These are phyloP conservation scores for Masnerella sp. DNA, from an alignment of 2,888 invertebrate genomes.

Conservation along the genomic window DNA sequence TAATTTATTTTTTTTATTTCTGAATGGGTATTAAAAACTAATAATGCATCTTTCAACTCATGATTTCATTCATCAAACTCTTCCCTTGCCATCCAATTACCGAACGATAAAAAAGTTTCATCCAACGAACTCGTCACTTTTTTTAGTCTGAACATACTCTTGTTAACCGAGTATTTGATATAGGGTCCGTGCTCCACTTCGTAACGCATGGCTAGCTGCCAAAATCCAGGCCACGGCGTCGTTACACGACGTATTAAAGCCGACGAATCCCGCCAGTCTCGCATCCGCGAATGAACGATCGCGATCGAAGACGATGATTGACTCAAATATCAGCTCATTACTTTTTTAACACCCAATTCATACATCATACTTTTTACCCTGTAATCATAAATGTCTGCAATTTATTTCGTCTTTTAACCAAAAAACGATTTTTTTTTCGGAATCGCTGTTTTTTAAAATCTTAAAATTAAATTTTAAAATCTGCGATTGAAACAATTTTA, in stretches of 20 bases:
- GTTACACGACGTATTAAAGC: slow-evolving; percentile 40
- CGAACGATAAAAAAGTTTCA: slow-evolving; percentile 16
- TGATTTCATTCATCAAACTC: slow-evolving; percentile 18
- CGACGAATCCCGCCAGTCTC: slow-evolving; percentile 23
- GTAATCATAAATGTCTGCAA: no score
- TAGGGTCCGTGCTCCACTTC: slow-evolving; percentile 37
- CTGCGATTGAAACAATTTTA: no score
- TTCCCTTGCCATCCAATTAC: slow-evolving; percentile 18
- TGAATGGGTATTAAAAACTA: no score
- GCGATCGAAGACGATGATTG: slow-evolving; percentile 25
- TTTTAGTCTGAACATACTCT: slow-evolving; percentile 26
- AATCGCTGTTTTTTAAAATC: no score
- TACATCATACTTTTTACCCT: no score
- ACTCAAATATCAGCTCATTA: no score
- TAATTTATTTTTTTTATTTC: no score
- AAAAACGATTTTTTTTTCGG: no score
- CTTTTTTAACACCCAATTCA: no score
- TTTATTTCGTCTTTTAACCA: not conserved
- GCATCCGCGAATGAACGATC: slow-evolving; percentile 15
- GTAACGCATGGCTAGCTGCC: slow-evolving; percentile 49
- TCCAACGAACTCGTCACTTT: slow-evolving; percentile 14
- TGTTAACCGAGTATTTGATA: slow-evolving; percentile 34
- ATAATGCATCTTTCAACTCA: not conserved
- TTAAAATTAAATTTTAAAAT: no score
- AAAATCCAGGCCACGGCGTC: slow-evolving; percentile 43